Base-by-base conservation (phyloP, 2,113 vertebrate species). In the Chionis minor region DNA sequence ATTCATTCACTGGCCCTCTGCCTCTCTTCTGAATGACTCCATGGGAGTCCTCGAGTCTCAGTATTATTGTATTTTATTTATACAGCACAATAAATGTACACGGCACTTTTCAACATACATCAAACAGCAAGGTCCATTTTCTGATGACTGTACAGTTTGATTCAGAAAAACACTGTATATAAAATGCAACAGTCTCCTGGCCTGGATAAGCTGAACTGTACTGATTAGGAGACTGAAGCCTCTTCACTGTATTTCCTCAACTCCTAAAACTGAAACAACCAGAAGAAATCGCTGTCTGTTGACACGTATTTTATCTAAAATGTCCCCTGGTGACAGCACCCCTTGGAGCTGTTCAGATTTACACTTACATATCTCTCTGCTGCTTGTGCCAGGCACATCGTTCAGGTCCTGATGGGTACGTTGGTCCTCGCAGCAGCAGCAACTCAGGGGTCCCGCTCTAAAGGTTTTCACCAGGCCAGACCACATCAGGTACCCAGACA, bases 51-150 rank as follows among this genome's bases (percentile, higher is more conserved):
- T 88, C 61, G 58, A 92, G 86, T 42, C 93, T 83, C 91, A 91
- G 83, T 75, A 69, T 73, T 92, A 52, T 69, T 95, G 35, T 83
- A 24, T 90, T 90, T 91, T 94, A 91, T 95, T 95, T 91, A 83
- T 86, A 52, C 75, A 63, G 69, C 84, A 20, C 81, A 22, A 73
- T 35, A 81, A 96, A 58, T 0, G 16, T 3, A 14, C 27, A 1
- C 44, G 63, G 84, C 63, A 28, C 92, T 91, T 94, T 35, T 44
- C 91, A 66, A 27, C 84, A 58, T 20, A 21, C 77, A 78, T 78
- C 94, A 67, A 81, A 15, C 51, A 73, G 73, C 72, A 14, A 89
- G 70, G 77, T 70, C 81, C 63, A 2, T 77, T 89, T 94, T 66
- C 90, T 81, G 93, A 87, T 32, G 73, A 84, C 73, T 21, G 56